These are phyloP conservation scores for Alcis repandata DNA, from an alignment of 2,888 invertebrate genomes.

Conservation along the genomic window DNA sequence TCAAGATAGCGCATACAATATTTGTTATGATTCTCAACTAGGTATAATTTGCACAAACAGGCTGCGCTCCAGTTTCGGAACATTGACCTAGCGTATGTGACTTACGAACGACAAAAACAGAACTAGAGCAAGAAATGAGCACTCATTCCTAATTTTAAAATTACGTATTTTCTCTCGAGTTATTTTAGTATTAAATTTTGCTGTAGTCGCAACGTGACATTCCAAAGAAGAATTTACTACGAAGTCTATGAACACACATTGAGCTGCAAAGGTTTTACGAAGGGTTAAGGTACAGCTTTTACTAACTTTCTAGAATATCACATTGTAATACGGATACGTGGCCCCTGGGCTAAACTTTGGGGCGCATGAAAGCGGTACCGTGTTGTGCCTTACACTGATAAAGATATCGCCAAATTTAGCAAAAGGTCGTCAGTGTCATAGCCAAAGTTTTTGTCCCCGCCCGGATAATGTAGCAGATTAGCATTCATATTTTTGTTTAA, in stretches of 20 bases:
- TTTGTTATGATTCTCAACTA: conserved; percentile 27
- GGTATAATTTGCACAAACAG: conserved; percentile 52
- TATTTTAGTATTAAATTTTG: conserved; percentile 24
- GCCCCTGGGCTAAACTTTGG: conserved; percentile 6
- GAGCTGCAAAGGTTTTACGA: not conserved
- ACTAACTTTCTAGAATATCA: not conserved
- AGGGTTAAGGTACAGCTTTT: conserved; percentile 8
- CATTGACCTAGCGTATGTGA: conserved; percentile 65
- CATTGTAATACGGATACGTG: not conserved
- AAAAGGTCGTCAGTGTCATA: conserved; percentile 35
- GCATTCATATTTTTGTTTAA: not conserved
- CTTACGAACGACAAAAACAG: conserved; percentile 54
- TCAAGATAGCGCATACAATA: conserved; percentile 29
- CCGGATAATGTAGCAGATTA: conserved; percentile 5
- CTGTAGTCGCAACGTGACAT: not conserved
- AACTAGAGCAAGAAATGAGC: conserved; percentile 56
- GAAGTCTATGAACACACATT: not conserved
- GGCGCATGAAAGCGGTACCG: conserved; percentile 38
- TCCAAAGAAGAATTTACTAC: not conserved
- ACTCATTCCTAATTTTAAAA: conserved; percentile 48
- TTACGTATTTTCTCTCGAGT: conserved; percentile 38
- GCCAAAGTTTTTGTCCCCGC: conserved; percentile 19
- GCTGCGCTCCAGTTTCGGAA: conserved; percentile 61
- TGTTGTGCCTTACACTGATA: conserved; percentile 45
- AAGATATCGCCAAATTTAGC: conserved; percentile 37